phyloP scores from a whole-genome alignment of 2,797 vertebrate species.

The Antennarius maculatus region DNA sequence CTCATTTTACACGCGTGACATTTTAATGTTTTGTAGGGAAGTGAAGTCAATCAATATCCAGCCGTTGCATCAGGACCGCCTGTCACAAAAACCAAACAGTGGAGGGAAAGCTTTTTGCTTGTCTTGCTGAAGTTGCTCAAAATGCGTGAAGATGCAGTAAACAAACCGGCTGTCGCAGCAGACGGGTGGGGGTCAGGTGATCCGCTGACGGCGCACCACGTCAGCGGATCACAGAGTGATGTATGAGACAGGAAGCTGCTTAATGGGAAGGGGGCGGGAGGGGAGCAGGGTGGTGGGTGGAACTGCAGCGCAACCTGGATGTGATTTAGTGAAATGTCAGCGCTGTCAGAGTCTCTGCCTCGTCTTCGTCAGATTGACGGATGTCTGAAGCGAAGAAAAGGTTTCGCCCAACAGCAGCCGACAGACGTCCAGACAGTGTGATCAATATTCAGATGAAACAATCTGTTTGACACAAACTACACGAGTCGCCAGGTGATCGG shows the following conservation, averaged over 20 bases:
- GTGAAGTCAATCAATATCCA: conserved; percentile 1
- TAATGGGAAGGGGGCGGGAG: conserved; percentile 49
- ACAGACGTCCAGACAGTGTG: too few species aligned
- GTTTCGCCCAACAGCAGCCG: conserved; percentile 48
- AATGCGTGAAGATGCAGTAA: conserved; percentile 20
- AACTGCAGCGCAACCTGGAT: conserved; percentile 29
- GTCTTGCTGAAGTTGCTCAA: conserved; percentile 12
- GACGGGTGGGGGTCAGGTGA: conserved; percentile 56
- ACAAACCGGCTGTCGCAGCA: conserved; percentile 47
- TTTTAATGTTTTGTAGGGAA: conserved; percentile 8
- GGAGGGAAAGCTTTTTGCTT: neutral
- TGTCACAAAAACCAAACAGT: conserved; percentile 3
- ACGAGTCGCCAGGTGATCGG: too few species aligned
- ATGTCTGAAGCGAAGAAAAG: conserved; percentile 68
- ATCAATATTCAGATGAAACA: too few species aligned
- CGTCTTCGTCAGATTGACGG: conserved; percentile 65
- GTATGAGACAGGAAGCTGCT: conserved; percentile 58
- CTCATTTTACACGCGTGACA: conserved; percentile 7
- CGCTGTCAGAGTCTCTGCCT: conserved; percentile 67
- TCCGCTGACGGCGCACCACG: conserved; percentile 41
- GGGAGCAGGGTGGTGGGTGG: conserved; percentile 13
- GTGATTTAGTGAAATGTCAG: conserved; percentile 76
- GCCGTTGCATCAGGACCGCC: neutral
- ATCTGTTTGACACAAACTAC: too few species aligned
- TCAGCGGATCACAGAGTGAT: conserved; percentile 42